phyloP scores from a whole-genome alignment of 2,888 invertebrate genomes.

The Endomychus coccineus region DNA sequence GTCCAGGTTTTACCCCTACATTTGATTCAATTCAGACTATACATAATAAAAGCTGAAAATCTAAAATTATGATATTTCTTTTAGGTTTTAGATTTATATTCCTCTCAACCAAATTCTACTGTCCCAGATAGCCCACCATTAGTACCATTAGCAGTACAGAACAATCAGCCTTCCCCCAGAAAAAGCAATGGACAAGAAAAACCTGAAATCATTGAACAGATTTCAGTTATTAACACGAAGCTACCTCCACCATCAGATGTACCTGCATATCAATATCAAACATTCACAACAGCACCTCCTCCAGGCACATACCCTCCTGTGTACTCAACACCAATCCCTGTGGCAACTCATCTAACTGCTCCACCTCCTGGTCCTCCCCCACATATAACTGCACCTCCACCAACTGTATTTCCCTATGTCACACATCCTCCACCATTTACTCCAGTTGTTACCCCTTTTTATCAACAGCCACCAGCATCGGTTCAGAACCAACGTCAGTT shows the following conservation, averaged over 20 bases:
- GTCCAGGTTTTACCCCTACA: background rate
- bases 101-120: constrained; percentile 49
- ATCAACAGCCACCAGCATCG: constrained; percentile 36
- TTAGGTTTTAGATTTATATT: constrained; percentile 72
- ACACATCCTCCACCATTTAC: constrained; percentile 39
- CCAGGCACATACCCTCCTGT: constrained; percentile 37
- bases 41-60: background rate
- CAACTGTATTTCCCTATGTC: constrained; percentile 35
- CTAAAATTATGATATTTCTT: background rate
- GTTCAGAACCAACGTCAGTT: constrained; percentile 40
- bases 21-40: background rate
- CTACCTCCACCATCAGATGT: constrained; percentile 34
- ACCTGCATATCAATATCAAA: constrained; percentile 37
- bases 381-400: constrained; percentile 35
- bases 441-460: constrained; percentile 44
- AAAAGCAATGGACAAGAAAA: constrained; percentile 52
- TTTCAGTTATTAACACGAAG: constrained; percentile 25
- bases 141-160: constrained; percentile 31
- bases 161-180: constrained; percentile 28
- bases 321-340: constrained; percentile 23
- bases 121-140: constrained; percentile 63
- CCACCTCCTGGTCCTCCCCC: constrained; percentile 46
- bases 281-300: constrained; percentile 35
- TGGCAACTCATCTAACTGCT: constrained; percentile 36
- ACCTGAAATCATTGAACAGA: constrained; percentile 28